Evolutionary conservation across 1,140 invertebrate genomes (phyloP).

Genomic region (Ceratitis capitata): DNA sequence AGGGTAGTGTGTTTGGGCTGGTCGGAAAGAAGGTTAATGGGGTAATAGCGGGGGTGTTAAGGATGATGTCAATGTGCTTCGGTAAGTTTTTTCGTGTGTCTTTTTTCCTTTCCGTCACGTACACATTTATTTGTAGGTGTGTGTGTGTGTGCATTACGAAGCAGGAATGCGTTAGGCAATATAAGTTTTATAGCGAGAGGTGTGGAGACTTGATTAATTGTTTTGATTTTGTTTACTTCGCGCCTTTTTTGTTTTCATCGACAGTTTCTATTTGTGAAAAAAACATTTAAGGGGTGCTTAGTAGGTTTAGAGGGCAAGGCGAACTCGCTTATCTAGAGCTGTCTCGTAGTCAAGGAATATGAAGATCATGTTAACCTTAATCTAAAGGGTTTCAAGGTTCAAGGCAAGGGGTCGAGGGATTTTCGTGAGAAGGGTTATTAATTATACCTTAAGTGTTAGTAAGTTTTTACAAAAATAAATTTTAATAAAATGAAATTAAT

Average conservation of each 20-base stretch:
- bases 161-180: background rate
- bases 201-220: constrained; percentile 22
- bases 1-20: background rate
- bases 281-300: too few species aligned
- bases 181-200: background rate
- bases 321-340: too few species aligned
- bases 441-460: too few species aligned
- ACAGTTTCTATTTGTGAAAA: background rate
- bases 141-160: background rate
- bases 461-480: too few species aligned
- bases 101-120: background rate
- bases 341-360: too few species aligned
- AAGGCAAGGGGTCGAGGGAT: too few species aligned
- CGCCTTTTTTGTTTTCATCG: constrained; percentile 2
- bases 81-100: background rate
- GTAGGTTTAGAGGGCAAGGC: too few species aligned
- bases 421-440: too few species aligned
- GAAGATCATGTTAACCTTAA: too few species aligned
- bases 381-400: too few species aligned
- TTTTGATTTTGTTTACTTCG: constrained; percentile 26
- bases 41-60: background rate
- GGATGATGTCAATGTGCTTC: background rate
- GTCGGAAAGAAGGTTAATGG: background rate
- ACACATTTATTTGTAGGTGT: background rate
- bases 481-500: too few species aligned